Evolutionary conservation across 2,888 invertebrate genomes (phyloP), one percentile per base, ranked within the genome.

Genomic region (Andrena marginata): DNA sequence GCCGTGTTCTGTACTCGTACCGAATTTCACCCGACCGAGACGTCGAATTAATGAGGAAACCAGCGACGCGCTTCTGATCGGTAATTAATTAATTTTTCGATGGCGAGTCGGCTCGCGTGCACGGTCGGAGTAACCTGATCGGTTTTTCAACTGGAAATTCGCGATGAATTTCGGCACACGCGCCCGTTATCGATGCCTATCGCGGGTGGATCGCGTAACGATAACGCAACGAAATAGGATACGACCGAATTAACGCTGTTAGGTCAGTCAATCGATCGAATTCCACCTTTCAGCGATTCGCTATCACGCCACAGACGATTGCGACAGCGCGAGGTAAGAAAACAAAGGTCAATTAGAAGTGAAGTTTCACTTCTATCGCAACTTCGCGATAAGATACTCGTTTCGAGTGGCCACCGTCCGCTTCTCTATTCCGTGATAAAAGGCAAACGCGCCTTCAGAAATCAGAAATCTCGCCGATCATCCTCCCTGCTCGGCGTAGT

Each of bases 371-470:
- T 26, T 56, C 10, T 56, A 26, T 26, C 56, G 56, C 26, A 26
- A 56, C 23, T 56, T 56, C 23, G 26, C 56, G 76, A 76, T 76
- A 69, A 76, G 79, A 64, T 69, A 65, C n/a, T 13, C 13, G 16
- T 65, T 69, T 54, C 23, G 62, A 62, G 67, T 31, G 76, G 54
- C 31, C n/a, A 29, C 0, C 2, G 26, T 42, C 35, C 7, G 62
- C 20, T 51, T 54, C 42, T 42, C 13, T 42, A 13, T 42, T 42
- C 42, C 42, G 13, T 42, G 42, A 42, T 42, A 42, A 42, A 42
- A 42, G 10, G 35, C n/a, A n/a, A n/a, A n/a, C 35, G 10, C 2
- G 8, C 10, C 10, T 10, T 8, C 35, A 10, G 10, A n/a, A n/a
- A n/a, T 2, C 35, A 10, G 35, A 35, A 35, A 35, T 10, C 35